These are phyloP conservation scores for Maniola jurtina DNA, from an alignment of 1,140 invertebrate species.

Conservation along the genomic window DNA sequence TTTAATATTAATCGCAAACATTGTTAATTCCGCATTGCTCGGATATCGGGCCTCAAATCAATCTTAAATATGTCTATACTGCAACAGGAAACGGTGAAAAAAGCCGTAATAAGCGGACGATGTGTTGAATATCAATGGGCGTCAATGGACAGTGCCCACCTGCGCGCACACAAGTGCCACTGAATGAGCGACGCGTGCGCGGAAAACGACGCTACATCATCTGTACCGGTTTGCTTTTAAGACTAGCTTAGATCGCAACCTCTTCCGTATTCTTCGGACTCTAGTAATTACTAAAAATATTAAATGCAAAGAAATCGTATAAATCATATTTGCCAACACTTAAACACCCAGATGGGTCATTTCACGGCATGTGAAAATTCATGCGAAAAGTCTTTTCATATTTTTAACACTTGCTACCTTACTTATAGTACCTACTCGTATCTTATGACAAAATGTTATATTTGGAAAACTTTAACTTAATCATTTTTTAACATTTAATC, in stretches of 20 bases:
- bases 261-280: not conserved
- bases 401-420: too few relatives aligned
- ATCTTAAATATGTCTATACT: slow-evolving; percentile 38
- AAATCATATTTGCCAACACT: too few relatives aligned
- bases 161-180: slow-evolving; percentile 39
- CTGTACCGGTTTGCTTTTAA: slow-evolving; percentile 21
- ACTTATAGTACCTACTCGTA: too few relatives aligned
- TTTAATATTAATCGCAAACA: slow-evolving; percentile 11
- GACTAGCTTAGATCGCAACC: slow-evolving; percentile 2
- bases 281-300: too few relatives aligned
- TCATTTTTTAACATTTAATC: too few relatives aligned
- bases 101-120: slow-evolving; percentile 45
- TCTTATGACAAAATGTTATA: too few relatives aligned
- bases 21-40: slow-evolving; percentile 31
- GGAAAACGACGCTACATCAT: slow-evolving; percentile 30
- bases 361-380: too few relatives aligned
- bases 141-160: slow-evolving; percentile 29
- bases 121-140: slow-evolving; percentile 43
- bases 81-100: slow-evolving; percentile 45
- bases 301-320: too few relatives aligned
- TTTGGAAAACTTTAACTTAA: too few relatives aligned
- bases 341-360: too few relatives aligned
- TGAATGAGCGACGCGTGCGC: slow-evolving; percentile 42
- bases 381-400: too few relatives aligned
- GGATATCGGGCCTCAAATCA: slow-evolving; percentile 35